Evolutionary conservation across 2,113 vertebrate genomes (phyloP), one percentile per base, ranked within the genome.

Genomic region (Cyanocitta stelleri): DNA sequence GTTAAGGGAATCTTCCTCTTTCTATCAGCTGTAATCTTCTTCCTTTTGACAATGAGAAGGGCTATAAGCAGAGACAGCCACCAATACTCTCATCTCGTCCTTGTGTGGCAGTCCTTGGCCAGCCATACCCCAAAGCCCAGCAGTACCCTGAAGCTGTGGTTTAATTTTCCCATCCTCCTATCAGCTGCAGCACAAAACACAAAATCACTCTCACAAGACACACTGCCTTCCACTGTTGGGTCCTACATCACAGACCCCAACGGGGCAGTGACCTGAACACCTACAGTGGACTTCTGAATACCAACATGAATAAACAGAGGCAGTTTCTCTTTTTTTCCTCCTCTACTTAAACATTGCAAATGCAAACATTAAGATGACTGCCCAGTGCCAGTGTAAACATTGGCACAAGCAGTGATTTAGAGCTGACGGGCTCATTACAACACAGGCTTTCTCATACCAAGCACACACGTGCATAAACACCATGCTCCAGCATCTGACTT

Each of bases 241-340:
- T 86, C 44, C 75, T 29, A 30, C 1, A 0, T 16, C 78, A 81
- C 16, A 0, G 26, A 43, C 22, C 37, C 43, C 55, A 61, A 4
- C 0, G 0, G 32, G 51, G 59, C 55, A 63, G 22, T 13, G 72
- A 91, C 59, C 35, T 44, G 11, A 83, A 56, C 29, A 77, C 35
- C 78, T 74, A 58, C 71, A 75, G 59, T 9, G 51, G 23, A 55
- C 56, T 87, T 89, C 7, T 79, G 39, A 94, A 72, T 17, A 85
- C 10, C 30, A 43, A 48, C 24, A 75, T 82, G 72, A 96, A 93
- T 87, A 73, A 86, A 95, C 66, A 89, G 52, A 94, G 30, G 64
- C 30, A 59, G 71, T 48, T 93, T 82, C 30, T 54, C 55, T 74
- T 80, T 67, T 64, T 73, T 87, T 11, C 46, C 61, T 55, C 54